Conservation (phyloP, 2,888 invertebrate species). For the Sericinus montela region DNA sequence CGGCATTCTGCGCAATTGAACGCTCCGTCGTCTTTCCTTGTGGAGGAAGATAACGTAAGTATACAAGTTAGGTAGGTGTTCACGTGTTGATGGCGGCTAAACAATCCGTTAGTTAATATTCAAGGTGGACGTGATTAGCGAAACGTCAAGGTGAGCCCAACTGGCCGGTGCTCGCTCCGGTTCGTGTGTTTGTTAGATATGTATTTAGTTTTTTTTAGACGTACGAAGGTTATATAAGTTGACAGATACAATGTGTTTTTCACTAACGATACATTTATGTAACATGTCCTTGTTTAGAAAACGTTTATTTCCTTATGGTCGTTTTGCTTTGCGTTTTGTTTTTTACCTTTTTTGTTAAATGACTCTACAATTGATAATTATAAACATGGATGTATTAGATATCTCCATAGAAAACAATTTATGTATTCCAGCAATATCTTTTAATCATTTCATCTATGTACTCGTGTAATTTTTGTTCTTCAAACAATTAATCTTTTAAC, state of each 20-base stretch:
- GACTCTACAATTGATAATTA: no score
- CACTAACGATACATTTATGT: background rate
- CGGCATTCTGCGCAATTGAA: slow-evolving; percentile 2
- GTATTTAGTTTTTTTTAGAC: slow-evolving; percentile 6
- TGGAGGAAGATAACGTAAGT: slow-evolving; percentile 25
- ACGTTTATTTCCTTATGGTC: background rate
- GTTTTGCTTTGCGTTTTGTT: background rate
- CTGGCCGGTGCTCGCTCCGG: slow-evolving; percentile 31
- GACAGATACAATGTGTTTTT: background rate
- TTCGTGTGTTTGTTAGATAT: slow-evolving; percentile 10
- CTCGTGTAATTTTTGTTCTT: no score
- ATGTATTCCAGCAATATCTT: no score
- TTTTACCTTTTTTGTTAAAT: no score
- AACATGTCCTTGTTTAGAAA: background rate
- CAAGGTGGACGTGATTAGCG: slow-evolving; percentile 74
- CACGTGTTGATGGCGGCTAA: slow-evolving; percentile 36
- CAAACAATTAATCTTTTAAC: no score
- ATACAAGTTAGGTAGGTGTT: slow-evolving; percentile 22
- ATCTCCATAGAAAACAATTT: no score
- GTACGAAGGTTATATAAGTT: background rate
- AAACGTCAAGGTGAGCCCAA: slow-evolving; percentile 66
- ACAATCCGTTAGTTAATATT: slow-evolving; percentile 71
- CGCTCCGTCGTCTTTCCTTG: slow-evolving; percentile 22
- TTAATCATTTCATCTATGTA: no score
- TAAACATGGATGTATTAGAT: no score